Conservation (phyloP, 2,113 vertebrate genomes). For the Ivindomyrus marchei region DNA sequence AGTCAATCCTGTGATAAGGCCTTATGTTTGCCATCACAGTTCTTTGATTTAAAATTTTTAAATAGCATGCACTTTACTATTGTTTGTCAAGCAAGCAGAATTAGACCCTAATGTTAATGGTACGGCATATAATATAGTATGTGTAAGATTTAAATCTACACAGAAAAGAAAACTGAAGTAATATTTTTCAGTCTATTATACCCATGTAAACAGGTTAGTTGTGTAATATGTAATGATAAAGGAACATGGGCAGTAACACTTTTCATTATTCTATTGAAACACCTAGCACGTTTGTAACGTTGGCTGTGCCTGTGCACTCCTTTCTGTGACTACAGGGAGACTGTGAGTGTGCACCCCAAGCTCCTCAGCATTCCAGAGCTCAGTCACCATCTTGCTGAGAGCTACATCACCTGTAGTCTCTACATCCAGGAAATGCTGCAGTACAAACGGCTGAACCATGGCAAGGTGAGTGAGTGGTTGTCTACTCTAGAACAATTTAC, state of each 20-base stretch:
- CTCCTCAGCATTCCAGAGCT: constrained; percentile 88
- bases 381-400: constrained; percentile 90
- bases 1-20: not conserved
- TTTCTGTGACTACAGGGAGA: constrained; percentile 62
- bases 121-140: not conserved
- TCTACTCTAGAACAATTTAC: no score
- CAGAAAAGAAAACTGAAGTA: not conserved
- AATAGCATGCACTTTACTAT: not conserved
- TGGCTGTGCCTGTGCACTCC: not conserved
- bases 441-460: constrained; percentile 90
- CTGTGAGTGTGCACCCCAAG: constrained; percentile 68
- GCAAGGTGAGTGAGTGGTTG: constrained; percentile 76
- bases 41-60: not conserved
- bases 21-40: not conserved
- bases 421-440: constrained; percentile 87
- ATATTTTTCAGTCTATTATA: not conserved
- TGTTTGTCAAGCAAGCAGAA: not conserved
- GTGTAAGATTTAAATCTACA: not conserved
- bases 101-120: not conserved
- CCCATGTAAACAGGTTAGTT: not conserved
- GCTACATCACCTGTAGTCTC: constrained; percentile 86
- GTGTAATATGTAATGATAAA: not conserved
- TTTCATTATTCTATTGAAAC: not conserved
- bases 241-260: not conserved
- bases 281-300: not conserved